Evolutionary conservation across 30 jellyfish, hydroid and myxozoan genomes (phyloP).

Genomic region (Rhopilema esculentum): DNA sequence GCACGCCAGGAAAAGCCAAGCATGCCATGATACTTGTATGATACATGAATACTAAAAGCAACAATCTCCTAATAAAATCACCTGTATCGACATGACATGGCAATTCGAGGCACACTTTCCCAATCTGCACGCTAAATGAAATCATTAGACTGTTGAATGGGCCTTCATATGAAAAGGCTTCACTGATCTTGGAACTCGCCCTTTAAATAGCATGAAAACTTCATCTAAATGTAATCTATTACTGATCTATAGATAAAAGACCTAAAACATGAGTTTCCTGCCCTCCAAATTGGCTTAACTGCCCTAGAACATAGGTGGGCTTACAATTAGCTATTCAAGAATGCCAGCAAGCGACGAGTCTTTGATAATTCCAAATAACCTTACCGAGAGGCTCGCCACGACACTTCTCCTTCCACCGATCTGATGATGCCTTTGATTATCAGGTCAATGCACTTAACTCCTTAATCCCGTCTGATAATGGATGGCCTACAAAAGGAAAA

Average conservation of each 20-base stretch:
- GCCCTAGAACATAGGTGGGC: constrained; percentile 2
- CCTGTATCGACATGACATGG: neutral
- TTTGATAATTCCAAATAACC: neutral
- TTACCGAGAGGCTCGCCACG: constrained; percentile 17
- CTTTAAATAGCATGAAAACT: neutral
- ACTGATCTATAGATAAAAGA: neutral
- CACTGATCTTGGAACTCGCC: neutral
- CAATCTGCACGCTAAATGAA: neutral
- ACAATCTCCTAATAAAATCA: neutral
- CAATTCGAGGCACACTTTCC: too few species aligned
- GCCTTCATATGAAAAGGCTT: neutral
- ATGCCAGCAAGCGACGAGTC: neutral
- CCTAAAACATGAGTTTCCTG: neutral
- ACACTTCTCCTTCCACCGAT: neutral
- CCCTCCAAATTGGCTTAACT: neutral
- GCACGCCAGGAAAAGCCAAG: neutral
- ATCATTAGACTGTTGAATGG: neutral
- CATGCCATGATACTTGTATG: too few species aligned
- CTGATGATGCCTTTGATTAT: neutral
- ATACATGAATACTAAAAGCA: neutral
- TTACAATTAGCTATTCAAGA: neutral
- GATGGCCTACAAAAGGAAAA: constrained; percentile 20
- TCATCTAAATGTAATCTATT: neutral
- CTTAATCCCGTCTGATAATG: constrained; percentile 39
- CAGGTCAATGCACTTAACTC: neutral